Evolutionary conservation across 2,888 invertebrate genomes (phyloP).

Genomic region (Stenoptilia bipunctidactyla): DNA sequence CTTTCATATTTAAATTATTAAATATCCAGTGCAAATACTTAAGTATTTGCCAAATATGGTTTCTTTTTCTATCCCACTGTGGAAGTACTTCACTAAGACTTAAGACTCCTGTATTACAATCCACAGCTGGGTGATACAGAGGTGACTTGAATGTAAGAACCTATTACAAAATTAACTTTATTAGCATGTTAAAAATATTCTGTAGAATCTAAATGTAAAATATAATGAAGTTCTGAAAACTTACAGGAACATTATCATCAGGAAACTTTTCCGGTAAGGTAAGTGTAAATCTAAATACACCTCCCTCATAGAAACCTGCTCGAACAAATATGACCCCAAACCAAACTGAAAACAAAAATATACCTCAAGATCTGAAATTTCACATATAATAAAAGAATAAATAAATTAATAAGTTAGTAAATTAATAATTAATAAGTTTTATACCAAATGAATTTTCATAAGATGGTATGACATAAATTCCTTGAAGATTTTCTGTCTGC

Average conservation of each 20-base stretch:
- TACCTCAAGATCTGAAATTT: too few relatives aligned
- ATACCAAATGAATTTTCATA: constrained; percentile 84
- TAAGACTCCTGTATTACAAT: constrained; percentile 82
- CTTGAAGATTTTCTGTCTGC: constrained; percentile 86
- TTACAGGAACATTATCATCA: constrained; percentile 85
- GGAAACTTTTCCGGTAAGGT: constrained; percentile 91
- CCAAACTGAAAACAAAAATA: constrained; percentile 77
- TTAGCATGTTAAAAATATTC: neutral
- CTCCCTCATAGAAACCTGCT: constrained; percentile 89
- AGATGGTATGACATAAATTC: constrained; percentile 94
- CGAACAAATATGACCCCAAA: constrained; percentile 92
- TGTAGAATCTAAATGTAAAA: too few relatives aligned
- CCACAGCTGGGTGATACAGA: constrained; percentile 89
- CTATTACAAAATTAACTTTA: constrained; percentile 53
- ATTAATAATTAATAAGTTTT: constrained; percentile 20
- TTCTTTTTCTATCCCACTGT: constrained; percentile 85
- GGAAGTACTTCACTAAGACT: constrained; percentile 85
- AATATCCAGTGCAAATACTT: constrained; percentile 88
- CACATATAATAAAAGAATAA: neutral
- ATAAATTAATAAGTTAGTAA: neutral
- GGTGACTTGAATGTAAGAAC: constrained; percentile 85
- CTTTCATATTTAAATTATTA: constrained; percentile 82
- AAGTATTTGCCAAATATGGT: constrained; percentile 91
- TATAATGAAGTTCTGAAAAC: constrained; percentile 38
- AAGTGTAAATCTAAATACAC: constrained; percentile 90